A percentile compares a stretch with the other conserved stretches of the same genome.
phyloP scores from a whole-genome alignment of 2,113 vertebrate species.

The Eulemur rufifrons region DNA sequence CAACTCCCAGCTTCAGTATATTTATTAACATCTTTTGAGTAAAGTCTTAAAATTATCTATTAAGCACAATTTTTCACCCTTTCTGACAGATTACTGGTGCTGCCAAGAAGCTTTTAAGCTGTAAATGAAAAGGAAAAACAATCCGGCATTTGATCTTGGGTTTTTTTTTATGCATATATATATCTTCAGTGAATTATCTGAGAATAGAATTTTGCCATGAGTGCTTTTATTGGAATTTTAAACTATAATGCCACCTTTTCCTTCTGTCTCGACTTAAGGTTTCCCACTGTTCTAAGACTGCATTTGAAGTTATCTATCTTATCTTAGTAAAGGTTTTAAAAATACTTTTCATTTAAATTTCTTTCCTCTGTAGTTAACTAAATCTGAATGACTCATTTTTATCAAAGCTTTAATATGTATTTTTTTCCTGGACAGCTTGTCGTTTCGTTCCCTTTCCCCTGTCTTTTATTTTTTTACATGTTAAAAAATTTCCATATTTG shows the following conservation, averaged over 20 bases:
- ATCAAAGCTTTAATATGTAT: neutral
- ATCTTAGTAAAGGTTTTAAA: constrained; percentile 45
- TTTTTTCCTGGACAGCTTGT: too few species aligned
- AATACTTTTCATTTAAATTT: constrained; percentile 51
- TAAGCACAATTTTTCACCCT: constrained; percentile 78
- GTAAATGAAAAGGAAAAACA: constrained; percentile 75
- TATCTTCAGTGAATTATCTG: constrained; percentile 54
- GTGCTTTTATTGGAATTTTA: constrained; percentile 41
- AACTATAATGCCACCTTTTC: neutral
- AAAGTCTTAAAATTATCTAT: constrained; percentile 77
- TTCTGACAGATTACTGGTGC: constrained; percentile 71
- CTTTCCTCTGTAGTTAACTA: constrained; percentile 36
- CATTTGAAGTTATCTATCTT: constrained; percentile 46
- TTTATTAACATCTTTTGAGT: constrained; percentile 79
- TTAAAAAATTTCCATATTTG: neutral
- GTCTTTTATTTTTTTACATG: neutral
- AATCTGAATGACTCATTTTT: constrained; percentile 35
- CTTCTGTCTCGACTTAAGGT: constrained; percentile 18
- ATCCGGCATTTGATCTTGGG: constrained; percentile 63
- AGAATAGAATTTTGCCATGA: constrained; percentile 22
- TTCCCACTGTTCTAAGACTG: neutral
- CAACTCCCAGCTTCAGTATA: constrained; percentile 4
- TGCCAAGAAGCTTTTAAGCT: constrained; percentile 80
- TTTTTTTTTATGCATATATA: neutral
- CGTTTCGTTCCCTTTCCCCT: neutral